Base-by-base conservation (phyloP, 2,113 vertebrate genomes). In the Vulpes ferrilata region DNA sequence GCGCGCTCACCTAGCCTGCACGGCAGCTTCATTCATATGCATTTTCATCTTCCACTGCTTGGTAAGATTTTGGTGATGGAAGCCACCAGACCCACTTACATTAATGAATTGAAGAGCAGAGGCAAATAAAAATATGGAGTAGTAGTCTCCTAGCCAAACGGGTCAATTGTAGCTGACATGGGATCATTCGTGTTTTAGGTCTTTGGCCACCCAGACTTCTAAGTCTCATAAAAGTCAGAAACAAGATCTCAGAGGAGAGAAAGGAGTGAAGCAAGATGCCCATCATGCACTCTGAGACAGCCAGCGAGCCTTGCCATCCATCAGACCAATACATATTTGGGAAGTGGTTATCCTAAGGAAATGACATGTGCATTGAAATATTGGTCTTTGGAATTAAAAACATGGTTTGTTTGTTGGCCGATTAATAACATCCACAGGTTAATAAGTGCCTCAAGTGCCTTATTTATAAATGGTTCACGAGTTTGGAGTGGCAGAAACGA, bases 151-250 rank as follows among this genome's bases (percentile, higher is more conserved):
- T 7, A 48, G 84, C 7, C 59, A 82, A 19, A 51, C 15, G 25
- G 25, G 4, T 25, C 27, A 90, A 80, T 55, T 53, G 8, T 23
- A 87, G 38, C 57, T 74, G 86, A 84, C 2, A 13, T 7, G 60
- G 93, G 48, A 85, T 10, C 79, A 85, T 86, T 71, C 25, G 30
- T 62, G 65, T 71, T 69, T 71, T 53, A 55, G 19, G 10, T 48
- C 64, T 65, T 84, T 88, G 69, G 22, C 16, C 48, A 65, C 74
- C 13, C 53, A 57, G 69, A 59, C 32, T 71, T 15, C 53, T 64
- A 62, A 67, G 25, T 11, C 38, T 76, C 65, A 81, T 62, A 71
- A 89, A 96, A 86, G 17, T 93, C n/a, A 78, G 35, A 84, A 88
- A 65, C 48, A 81, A 90, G 30, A 35, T 55, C 35, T 51, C 20